A percentile compares a stretch with the other conserved stretches of the same genome.
Conservation (phyloP, 2,888 invertebrate species). For the Drosophila formosana region DNA sequence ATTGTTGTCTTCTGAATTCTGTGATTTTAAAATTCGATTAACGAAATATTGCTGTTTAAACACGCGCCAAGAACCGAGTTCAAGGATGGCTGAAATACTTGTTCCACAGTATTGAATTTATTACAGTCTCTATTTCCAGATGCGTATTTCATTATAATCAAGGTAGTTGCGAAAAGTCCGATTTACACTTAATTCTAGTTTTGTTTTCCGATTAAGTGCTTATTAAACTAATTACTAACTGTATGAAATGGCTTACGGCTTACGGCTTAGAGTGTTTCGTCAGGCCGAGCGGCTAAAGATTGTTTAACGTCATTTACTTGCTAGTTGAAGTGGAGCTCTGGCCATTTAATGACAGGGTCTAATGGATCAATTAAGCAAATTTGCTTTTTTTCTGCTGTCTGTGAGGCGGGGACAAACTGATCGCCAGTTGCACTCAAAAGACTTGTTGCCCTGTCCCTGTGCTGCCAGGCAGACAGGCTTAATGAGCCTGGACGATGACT, state of each 20-base stretch:
- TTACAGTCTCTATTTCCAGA: not conserved
- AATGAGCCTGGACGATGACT: conserved; percentile 32
- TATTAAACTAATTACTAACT: conserved; percentile 46
- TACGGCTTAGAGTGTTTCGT: conserved; percentile 4
- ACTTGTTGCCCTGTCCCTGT: conserved; percentile 6
- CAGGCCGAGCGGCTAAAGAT: conserved; percentile 3
- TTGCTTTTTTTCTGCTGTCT: not conserved
- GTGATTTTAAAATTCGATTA: conserved; percentile 5
- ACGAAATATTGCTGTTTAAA: not conserved
- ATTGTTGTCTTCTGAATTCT: conserved; percentile 14
- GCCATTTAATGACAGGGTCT: conserved; percentile 49
- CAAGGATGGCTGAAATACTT: not conserved
- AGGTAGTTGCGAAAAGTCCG: conserved; percentile 39
- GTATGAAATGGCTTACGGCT: conserved; percentile 24
- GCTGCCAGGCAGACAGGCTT: conserved; percentile 8
- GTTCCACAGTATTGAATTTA: not conserved
- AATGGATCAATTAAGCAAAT: conserved; percentile 56
- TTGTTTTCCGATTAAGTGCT: conserved; percentile 22
- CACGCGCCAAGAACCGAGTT: not conserved
- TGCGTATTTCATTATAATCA: conserved; percentile 44
- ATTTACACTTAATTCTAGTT: conserved; percentile 11
- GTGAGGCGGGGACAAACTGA: conserved; percentile 10
- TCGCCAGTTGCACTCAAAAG: conserved; percentile 20
- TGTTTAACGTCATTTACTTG: conserved; percentile 6
- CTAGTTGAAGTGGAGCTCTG: conserved; percentile 10